These are phyloP conservation scores for Athetis lepigone DNA, from an alignment of 2,888 invertebrate species.

Conservation along the genomic window DNA sequence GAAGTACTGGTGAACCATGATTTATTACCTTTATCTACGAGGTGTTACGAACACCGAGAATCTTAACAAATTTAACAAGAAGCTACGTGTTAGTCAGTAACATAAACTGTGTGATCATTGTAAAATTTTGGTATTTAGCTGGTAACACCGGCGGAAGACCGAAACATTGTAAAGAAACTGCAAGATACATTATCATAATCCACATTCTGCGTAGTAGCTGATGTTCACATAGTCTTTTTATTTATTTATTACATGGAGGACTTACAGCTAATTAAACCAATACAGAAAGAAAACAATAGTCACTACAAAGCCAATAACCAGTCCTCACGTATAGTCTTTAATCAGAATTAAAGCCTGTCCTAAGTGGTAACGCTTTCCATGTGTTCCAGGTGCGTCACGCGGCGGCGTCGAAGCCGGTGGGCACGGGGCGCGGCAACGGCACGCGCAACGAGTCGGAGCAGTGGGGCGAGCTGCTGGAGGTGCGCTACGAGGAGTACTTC, in stretches of 20 bases:
- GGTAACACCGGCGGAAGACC: no score
- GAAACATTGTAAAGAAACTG: no score
- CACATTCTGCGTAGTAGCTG: no score
- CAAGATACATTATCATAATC: no score
- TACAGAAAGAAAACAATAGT: no score
- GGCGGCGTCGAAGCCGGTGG: conserved; percentile 82
- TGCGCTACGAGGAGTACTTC: conserved; percentile 90
- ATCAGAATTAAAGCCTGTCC: no score
- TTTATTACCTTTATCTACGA: conserved; percentile 1
- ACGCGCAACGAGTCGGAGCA: conserved; percentile 69
- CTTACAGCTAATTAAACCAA: no score
- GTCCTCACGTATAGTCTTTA: no score
- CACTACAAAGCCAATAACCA: no score
- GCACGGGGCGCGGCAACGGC: conserved; percentile 75
- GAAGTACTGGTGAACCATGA: conserved; percentile 79
- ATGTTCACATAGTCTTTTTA: no score
- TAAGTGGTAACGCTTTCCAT: neutral
- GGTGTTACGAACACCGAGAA: neutral
- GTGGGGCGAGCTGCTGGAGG: conserved; percentile 70
- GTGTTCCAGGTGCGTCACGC: conserved; percentile 83
- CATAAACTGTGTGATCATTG: neutral
- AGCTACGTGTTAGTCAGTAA: neutral
- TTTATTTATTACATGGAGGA: no score
- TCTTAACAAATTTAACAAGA: neutral
- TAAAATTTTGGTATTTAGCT: neutral